Conservation (phyloP, 1,140 invertebrate species). For the Drosophila murphyi region DNA sequence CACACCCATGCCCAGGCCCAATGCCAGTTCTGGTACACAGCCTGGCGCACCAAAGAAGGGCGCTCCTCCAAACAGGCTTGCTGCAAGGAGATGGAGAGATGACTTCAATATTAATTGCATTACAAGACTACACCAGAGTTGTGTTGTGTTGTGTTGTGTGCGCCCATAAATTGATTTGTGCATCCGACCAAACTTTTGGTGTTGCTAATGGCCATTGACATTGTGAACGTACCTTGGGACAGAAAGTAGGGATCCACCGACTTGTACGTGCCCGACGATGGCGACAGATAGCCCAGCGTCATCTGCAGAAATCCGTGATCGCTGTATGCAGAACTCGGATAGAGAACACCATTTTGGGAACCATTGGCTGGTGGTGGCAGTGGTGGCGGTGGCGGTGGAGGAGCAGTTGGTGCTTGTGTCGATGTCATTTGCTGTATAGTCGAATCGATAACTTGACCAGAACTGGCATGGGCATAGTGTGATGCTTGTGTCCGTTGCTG, state of each 20-base stretch:
- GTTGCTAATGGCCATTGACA: constrained; percentile 65
- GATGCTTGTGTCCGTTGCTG: constrained; percentile 26
- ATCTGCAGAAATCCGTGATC: constrained; percentile 87
- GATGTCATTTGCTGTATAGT: constrained; percentile 31
- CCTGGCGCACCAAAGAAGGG: constrained; percentile 85
- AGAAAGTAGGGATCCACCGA: constrained; percentile 88
- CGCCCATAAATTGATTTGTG: constrained; percentile 7
- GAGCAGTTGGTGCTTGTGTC: constrained; percentile 87
- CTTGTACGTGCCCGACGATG: constrained; percentile 87
- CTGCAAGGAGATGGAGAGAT: constrained; percentile 38
- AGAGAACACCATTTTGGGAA: constrained; percentile 62
- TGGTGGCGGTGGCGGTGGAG: constrained; percentile 87
- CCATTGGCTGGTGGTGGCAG: constrained; percentile 39
- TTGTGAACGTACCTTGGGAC: constrained; percentile 86
- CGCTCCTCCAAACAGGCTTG: constrained; percentile 78
- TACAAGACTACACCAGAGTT: constrained; percentile 36
- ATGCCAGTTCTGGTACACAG: constrained; percentile 83
- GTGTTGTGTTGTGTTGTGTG: constrained; percentile 30
- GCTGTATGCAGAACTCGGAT: constrained; percentile 84
- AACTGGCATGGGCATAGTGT: constrained; percentile 25
- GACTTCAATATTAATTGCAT: constrained; percentile 51
- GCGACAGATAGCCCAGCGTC: constrained; percentile 88
- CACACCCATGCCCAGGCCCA: constrained; percentile 87
- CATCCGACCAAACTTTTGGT: constrained; percentile 54
- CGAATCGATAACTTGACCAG: neutral